Evolutionary conservation across 2,113 vertebrate genomes (phyloP), one percentile per base, ranked within the genome.

Genomic region (Cryptoleucopteryx plumbea): DNA sequence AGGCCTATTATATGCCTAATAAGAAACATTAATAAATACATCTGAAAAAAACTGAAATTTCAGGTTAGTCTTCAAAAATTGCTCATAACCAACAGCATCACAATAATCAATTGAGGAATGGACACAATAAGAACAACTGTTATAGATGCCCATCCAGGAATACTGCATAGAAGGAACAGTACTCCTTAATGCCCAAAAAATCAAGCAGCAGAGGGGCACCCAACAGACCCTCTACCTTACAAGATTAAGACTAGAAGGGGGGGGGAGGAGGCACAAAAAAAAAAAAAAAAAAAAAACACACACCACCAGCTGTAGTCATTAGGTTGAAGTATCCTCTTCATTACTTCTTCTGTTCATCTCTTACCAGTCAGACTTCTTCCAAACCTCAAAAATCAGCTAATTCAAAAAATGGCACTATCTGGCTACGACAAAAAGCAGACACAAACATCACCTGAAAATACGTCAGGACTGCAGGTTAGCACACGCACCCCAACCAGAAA

Each of bases 11-110:
- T 38, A 43, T 34, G 9, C 40, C 48, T 68, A 85, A 56, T 6
- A 82, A 48, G 27, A 91, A 82, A 48, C 9, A 75, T 23, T 40
- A 38, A 52, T 48, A 79, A 84, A 67, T 20, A 36, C 5, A 88
- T 42, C 1, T 0, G 0, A 62, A 71, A 72, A 48, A 1, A 4
- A 0, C 5, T 45, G 29, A 88, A 36, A 66, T 66, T 61, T 73
- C 68, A 87, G 10, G 7, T 42, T 43, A 52, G 36, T 16, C 56
- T 61, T 85, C 56, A 79, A 95, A 85, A 74, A 59, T 7, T 47
- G 20, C n/a, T 82, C 61, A 45, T 50, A 36, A 47, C 32, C 48
- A 63, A 87, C 8, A 31, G 61, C n/a, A 91, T 6, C 26, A 9
- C 21, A 77, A 65, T 9, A 79, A 75, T 21, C 32, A 71, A 52